Conservation (phyloP, 2,797 vertebrate genomes). For the Pseudochirops cupreus region DNA sequence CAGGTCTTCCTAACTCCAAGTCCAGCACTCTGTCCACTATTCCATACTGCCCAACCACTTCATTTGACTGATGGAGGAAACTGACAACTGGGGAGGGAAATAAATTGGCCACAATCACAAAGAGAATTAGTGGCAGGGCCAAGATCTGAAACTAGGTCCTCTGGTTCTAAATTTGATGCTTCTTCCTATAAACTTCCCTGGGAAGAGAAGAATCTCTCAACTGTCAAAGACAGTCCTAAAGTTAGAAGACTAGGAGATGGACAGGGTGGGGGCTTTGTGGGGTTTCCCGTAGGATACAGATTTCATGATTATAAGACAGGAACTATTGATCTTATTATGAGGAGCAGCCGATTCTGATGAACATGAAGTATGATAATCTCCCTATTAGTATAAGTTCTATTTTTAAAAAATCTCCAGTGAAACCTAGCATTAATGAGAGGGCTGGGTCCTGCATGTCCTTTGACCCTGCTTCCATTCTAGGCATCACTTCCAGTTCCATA, state of each 20-base stretch:
- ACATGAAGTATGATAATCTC: not conserved
- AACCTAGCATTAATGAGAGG: not conserved
- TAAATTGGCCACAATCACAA: not conserved
- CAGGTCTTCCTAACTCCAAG: too few relatives aligned
- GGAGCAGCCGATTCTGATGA: not conserved
- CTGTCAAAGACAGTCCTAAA: not conserved
- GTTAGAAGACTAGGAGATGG: too few relatives aligned
- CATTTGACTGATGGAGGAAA: not conserved
- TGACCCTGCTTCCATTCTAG: not conserved
- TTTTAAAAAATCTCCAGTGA: slow-evolving; percentile 21
- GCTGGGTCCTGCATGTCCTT: not conserved
- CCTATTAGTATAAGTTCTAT: not conserved
- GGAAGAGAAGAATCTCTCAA: not conserved
- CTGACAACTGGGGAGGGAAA: not conserved
- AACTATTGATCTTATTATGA: slow-evolving; percentile 1
- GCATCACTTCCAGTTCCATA: not conserved
- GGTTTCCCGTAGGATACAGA: not conserved
- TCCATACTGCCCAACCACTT: not conserved
- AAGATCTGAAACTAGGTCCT: not conserved
- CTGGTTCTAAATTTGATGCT: not conserved
- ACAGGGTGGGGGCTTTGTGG: not conserved
- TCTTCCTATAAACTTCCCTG: not conserved
- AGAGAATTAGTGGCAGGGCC: not conserved
- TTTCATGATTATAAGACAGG: not conserved
- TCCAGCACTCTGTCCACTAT: not conserved